These are phyloP conservation scores for Phasianus colchicus DNA, from an alignment of 2,113 vertebrate species.

Conservation along the genomic window DNA sequence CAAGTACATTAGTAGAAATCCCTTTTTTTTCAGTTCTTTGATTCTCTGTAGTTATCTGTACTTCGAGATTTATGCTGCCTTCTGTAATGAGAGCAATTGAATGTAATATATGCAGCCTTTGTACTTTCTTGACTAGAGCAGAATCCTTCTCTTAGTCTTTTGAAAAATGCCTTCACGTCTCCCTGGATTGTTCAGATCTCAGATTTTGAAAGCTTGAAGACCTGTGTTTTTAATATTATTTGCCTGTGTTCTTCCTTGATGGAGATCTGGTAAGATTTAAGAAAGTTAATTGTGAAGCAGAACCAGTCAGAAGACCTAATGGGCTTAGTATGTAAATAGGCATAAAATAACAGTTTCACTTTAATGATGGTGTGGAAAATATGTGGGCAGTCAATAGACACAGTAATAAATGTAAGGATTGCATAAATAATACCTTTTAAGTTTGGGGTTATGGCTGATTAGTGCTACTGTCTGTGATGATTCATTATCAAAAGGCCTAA, in stretches of 20 bases:
- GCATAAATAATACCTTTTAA: not conserved
- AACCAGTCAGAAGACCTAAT: not conserved
- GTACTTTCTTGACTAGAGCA: not conserved
- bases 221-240: not conserved
- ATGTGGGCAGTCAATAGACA: not conserved
- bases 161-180: constrained; percentile 26
- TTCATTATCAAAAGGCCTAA: constrained; percentile 29
- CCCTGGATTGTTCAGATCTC: not conserved
- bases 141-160: not conserved
- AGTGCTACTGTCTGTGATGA: constrained; percentile 16
- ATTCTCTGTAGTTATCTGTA: constrained; percentile 2
- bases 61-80: constrained; percentile 40
- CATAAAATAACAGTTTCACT: not conserved
- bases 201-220: not conserved
- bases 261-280: not conserved
- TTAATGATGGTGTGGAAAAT: not conserved
- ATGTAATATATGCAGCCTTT: not conserved
- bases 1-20: not conserved
- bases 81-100: constrained; percentile 29
- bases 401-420: not conserved
- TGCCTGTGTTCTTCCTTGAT: not conserved
- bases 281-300: not conserved
- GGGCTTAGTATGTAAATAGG: not conserved
- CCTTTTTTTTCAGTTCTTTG: constrained; percentile 13
- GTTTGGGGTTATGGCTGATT: not conserved